Conservation (phyloP, 2,113 vertebrate genomes). For the Danionella cerebrum region DNA sequence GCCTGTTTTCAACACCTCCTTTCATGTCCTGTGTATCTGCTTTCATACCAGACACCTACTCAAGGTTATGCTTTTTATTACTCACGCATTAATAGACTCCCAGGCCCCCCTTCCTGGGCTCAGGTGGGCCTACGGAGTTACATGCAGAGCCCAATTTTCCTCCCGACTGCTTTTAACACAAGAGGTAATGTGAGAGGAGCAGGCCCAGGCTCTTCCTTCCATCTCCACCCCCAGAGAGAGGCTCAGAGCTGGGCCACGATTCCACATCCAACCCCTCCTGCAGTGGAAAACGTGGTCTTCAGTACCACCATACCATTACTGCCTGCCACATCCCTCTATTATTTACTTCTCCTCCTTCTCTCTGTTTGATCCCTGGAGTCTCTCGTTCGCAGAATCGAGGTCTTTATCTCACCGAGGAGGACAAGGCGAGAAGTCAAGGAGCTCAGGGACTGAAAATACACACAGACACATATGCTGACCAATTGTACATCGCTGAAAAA, state of each 20-base stretch:
- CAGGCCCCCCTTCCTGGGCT: slow-evolving; percentile 41
- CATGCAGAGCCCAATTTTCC: slow-evolving; percentile 67
- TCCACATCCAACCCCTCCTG: not conserved
- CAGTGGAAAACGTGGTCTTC: slow-evolving; percentile 29
- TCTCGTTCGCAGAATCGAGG: slow-evolving; percentile 5
- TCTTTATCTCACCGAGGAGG: slow-evolving; percentile 31
- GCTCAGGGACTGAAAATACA: slow-evolving; percentile 5
- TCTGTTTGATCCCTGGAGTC: slow-evolving; percentile 35
- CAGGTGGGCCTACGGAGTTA: slow-evolving; percentile 63
- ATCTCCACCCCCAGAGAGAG: slow-evolving; percentile 19
- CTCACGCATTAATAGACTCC: slow-evolving; percentile 6
- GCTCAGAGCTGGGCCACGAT: not conserved
- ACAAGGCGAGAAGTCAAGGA: slow-evolving; percentile 1
- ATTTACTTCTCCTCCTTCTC: slow-evolving; percentile 32
- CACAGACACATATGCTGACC: slow-evolving; percentile 17
- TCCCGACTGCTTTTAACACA: slow-evolving; percentile 73
- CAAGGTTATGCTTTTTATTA: slow-evolving; percentile 10
- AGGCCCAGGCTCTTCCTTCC: slow-evolving; percentile 26
- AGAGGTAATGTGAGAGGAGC: slow-evolving; percentile 65
- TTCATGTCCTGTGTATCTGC: too few relatives aligned
- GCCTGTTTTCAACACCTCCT: not conserved
- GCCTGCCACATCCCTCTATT: slow-evolving; percentile 20
- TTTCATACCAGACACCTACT: slow-evolving; percentile 9
- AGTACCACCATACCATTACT: slow-evolving; percentile 24
- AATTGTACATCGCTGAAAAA: slow-evolving; percentile 30